Evolutionary conservation across 2,888 invertebrate genomes (phyloP).

Genomic region (Volucella bombylans): DNA sequence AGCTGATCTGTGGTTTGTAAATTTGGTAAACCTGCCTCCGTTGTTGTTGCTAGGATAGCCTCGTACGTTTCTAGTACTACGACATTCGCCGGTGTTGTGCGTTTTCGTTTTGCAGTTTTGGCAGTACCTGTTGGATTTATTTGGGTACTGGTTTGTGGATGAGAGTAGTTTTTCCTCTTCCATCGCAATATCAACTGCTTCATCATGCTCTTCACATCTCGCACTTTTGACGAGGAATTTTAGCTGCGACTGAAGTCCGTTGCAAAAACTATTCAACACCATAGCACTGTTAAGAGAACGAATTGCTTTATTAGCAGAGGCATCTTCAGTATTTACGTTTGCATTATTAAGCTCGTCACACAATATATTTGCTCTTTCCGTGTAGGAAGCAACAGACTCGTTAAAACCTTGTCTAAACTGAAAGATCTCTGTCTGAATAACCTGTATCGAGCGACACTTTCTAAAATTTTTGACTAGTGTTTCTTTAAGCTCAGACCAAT

Average conservation of each 20-base stretch:
- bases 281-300: background rate
- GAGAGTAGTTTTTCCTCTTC: too few species aligned
- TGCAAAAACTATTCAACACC: too few species aligned
- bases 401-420: background rate
- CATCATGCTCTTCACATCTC: background rate
- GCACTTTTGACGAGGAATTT: conserved; percentile 6
- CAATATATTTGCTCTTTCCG: too few species aligned
- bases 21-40: conserved; percentile 1
- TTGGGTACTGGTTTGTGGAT: too few species aligned
- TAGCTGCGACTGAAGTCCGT: background rate
- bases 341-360: too few species aligned
- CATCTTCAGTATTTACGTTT: background rate
- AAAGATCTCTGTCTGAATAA: background rate
- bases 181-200: background rate
- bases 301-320: background rate
- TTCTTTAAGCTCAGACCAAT: background rate
- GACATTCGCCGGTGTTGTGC: too few species aligned
- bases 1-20: background rate
- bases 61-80: background rate
- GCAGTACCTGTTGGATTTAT: too few species aligned
- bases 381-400: too few species aligned
- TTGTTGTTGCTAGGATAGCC: background rate
- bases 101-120: too few species aligned
- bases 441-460: background rate
- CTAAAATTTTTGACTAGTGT: background rate